These are phyloP conservation scores for Rambutsinella grinnellia DNA, from an alignment of 2,888 invertebrate genomes.

Conservation along the genomic window DNA sequence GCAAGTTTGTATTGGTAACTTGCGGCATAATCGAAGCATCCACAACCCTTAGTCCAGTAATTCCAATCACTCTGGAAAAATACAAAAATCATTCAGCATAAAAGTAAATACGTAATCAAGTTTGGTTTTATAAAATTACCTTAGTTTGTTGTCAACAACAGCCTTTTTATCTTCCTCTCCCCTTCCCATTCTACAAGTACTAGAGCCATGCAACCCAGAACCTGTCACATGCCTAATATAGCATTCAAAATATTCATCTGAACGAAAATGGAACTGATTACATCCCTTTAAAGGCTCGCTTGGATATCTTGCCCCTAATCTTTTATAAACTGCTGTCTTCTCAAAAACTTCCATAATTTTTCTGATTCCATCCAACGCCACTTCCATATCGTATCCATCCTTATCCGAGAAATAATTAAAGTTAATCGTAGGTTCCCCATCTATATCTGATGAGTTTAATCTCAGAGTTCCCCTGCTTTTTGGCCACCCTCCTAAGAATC, in stretches of 20 bases:
- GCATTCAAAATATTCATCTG: conserved; percentile 17
- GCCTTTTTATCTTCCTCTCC: not conserved
- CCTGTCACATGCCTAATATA: not conserved
- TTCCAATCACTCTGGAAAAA: too few relatives aligned
- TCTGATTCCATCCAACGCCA: conserved; percentile 2
- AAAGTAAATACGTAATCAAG: too few relatives aligned
- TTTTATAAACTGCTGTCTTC: not conserved
- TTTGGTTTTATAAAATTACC: too few relatives aligned
- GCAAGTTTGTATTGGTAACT: too few relatives aligned
- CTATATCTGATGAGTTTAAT: not conserved
- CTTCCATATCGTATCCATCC: conserved; percentile 11
- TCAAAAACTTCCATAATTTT: conserved; percentile 2
- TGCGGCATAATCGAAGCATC: too few relatives aligned
- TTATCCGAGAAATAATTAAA: not conserved
- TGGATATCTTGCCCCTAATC: not conserved
- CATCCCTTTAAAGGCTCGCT: not conserved
- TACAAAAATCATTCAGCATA: too few relatives aligned
- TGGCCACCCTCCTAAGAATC: too few relatives aligned
- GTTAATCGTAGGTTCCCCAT: conserved; percentile 1
- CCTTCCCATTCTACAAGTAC: conserved; percentile 22
- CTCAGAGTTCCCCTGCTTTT: not conserved
- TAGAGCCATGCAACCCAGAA: not conserved
- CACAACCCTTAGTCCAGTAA: too few relatives aligned
- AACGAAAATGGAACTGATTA: not conserved
- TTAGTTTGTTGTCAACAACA: conserved; percentile 1